phyloP scores from a whole-genome alignment of 2,113 vertebrate genomes.

The Semnopithecus entellus region DNA sequence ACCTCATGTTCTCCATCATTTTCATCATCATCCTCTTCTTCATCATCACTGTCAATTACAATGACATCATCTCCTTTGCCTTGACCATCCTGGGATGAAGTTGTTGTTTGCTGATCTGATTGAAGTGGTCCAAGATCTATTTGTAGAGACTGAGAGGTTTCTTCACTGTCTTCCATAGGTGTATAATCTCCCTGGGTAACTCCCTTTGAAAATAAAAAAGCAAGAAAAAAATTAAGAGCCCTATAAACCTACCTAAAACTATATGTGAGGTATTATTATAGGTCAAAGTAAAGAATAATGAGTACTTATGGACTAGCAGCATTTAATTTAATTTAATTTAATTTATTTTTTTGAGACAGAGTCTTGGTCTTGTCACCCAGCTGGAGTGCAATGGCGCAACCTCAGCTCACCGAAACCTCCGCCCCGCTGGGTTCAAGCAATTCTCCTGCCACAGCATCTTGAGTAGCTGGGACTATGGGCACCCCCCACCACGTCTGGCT shows the following conservation, averaged over 20 bases:
- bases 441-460: too few relatives aligned
- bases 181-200: conserved; percentile 90
- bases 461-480: too few relatives aligned
- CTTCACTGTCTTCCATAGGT: conserved; percentile 89
- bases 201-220: conserved; percentile 81
- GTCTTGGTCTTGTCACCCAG: too few relatives aligned
- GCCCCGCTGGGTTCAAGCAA: too few relatives aligned
- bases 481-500: too few relatives aligned
- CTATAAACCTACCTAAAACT: neutral
- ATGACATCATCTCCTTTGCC: conserved; percentile 92
- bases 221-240: neutral
- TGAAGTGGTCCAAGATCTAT: conserved; percentile 88
- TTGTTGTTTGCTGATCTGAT: conserved; percentile 85
- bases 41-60: conserved; percentile 94
- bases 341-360: too few relatives aligned
- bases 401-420: too few relatives aligned
- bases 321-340: neutral
- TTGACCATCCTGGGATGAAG: conserved; percentile 86
- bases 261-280: neutral
- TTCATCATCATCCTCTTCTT: conserved; percentile 94
- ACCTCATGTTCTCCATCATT: conserved; percentile 92
- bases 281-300: neutral
- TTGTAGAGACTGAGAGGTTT: conserved; percentile 87
- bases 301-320: neutral
- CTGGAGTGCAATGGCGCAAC: too few relatives aligned